Base-by-base conservation (phyloP, 2,888 invertebrate genomes). In the Archaeoteleia sp. region DNA sequence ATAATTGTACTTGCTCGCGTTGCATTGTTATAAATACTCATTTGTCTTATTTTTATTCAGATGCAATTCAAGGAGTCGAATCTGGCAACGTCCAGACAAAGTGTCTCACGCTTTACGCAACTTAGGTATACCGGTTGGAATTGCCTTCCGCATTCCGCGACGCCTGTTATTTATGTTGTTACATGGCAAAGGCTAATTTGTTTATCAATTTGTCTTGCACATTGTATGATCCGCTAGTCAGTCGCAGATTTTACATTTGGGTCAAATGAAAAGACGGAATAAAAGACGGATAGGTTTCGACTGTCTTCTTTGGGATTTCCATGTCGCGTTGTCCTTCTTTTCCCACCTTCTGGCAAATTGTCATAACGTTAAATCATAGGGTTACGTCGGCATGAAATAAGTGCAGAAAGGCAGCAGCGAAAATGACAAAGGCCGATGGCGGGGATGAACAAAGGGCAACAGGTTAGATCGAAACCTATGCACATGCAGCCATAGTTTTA, bases 381-480 rank as follows among this genome's bases (percentile, higher is more conserved):
- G n/a, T n/a, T n/a, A n/a, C n/a, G n/a, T n/a, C n/a, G n/a, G n/a
- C n/a, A n/a, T n/a, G n/a, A n/a, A 5, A 62, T 62, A 40, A 39
- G 51, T 45, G 57, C 34, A 35, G 39, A 55, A 43, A 45, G 53
- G 25, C 14, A 53, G n/a, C n/a, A n/a, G n/a, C n/a, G n/a, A n/a
- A 43, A 45, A 34, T 48, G 54, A 55, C 57, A 62, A 62, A 62
- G 60, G 54, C 42, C 49, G 32, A 39, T 20, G 32, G 17, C 34
- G 20, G 34, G 42, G 67, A 57, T 55, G 46, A 66, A 65, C 58
- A 67, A 67, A 67, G 65, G 67, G 71, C 67, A 67, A 71, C 67
- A 71, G 71, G 71, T 71, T 67, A 67, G 39, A 53, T 10, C 43
- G 46, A 46, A n/a, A 61, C 46, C 57, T 57, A 55, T 53, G 54